A percentile compares a stretch with the other conserved stretches of the same genome.
phyloP scores from a whole-genome alignment of 2,797 vertebrate genomes.

The Acipenser transmontanus region DNA sequence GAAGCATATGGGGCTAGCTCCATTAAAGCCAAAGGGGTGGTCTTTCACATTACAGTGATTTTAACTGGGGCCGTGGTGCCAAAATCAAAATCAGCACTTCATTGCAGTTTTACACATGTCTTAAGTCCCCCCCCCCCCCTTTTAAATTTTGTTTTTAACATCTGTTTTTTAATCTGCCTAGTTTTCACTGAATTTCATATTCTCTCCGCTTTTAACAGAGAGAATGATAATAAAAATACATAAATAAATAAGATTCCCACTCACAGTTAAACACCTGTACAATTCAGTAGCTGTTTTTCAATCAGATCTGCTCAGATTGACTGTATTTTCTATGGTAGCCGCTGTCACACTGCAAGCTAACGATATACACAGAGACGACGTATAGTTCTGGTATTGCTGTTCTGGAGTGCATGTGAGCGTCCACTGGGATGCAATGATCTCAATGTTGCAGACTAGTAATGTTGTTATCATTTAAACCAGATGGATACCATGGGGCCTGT shows the following conservation, averaged over 20 bases:
- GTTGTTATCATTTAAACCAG: conserved; percentile 8
- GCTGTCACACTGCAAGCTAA: neutral
- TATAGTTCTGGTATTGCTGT: conserved; percentile 1
- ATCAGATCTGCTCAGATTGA: neutral
- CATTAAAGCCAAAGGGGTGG: conserved; percentile 43
- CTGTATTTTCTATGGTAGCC: neutral
- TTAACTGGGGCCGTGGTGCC: conserved; percentile 17
- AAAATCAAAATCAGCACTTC: conserved; percentile 31
- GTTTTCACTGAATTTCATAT: neutral
- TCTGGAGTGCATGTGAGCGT: neutral
- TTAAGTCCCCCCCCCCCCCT: neutral
- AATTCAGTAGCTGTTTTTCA: neutral
- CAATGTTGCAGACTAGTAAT: conserved; percentile 4
- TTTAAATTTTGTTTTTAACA: neutral
- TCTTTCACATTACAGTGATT: conserved; percentile 13
- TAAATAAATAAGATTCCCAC: neutral
- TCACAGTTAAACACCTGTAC: neutral
- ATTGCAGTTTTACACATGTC: neutral
- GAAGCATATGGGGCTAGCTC: conserved; percentile 41
- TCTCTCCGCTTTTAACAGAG: too few species aligned
- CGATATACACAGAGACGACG: neutral
- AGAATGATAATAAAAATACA: neutral
- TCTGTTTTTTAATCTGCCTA: conserved; percentile 1
- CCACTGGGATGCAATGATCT: conserved; percentile 2
- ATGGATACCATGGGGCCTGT: conserved; percentile 1